Base-by-base conservation (phyloP, 2,113 vertebrate species). In the Crotalus helleri region DNA sequence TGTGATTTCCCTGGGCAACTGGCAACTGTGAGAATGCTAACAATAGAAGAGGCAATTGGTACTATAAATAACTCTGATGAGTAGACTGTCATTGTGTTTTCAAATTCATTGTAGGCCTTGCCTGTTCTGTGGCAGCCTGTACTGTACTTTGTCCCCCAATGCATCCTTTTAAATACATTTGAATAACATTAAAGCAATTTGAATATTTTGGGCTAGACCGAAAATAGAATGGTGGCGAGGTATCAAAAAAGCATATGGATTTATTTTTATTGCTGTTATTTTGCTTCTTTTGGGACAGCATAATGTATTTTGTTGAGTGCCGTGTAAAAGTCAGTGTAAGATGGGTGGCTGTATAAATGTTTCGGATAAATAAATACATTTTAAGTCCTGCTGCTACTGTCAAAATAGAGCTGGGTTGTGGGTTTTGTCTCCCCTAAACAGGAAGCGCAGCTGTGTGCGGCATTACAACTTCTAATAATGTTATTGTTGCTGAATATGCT, bases 21-120 rank as follows among this genome's bases (percentile, higher is more conserved):
- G 2, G 15, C 17, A 57, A 57, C 19, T 57, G 2, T 94, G 69
- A 93, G 95, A 96, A 94, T 94, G 92, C 95, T 96, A 95, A 97
- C 94, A 97, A 93, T 95, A 95, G 95, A 88, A 93, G n/a, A 11
- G 55, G 57, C 90, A 92, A 90, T 97, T 97, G 95, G 85, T 88
- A 39, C 93, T 96, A 94, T 95, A 97, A 96, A 96, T 97, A 96
- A 92, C 58, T 95, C 93, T 88, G 96, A 92, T 55, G 91, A 87
- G 39, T 94, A 57, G 54, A 85, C 92, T 0, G 0, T 51, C 53
- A 55, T 91, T 92, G 53, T 39, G 54, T 64, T 49, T 58, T 64
- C 93, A 90, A 59, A 92, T 90, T 9, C 0, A 5, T 54, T 10
- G 12, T 51, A 21, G 4, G 3, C 5, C 5, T 21, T 88, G 54